Conservation (phyloP, 2,888 invertebrate genomes). For the Cataglyphis altisquamis region DNA sequence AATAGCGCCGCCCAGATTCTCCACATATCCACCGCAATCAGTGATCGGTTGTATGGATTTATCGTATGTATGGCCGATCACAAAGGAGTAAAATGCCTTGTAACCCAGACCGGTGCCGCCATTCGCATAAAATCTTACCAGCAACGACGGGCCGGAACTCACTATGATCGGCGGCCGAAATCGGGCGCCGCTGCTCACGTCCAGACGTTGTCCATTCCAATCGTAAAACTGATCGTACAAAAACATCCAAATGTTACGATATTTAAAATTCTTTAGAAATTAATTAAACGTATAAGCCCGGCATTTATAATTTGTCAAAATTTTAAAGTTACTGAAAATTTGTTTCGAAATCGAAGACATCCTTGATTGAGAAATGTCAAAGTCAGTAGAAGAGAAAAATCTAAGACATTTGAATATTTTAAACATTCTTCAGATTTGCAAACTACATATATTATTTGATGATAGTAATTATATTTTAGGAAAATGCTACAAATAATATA, state of each 20-base stretch:
- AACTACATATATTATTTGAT: not conserved
- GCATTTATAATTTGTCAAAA: not conserved
- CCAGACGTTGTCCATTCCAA: constrained; percentile 89
- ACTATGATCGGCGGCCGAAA: constrained; percentile 91
- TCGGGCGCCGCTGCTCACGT: constrained; percentile 89
- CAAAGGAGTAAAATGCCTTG: constrained; percentile 88
- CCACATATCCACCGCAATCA: constrained; percentile 91
- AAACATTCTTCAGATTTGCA: not conserved
- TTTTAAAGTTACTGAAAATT: not conserved
- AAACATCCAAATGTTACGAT: not conserved
- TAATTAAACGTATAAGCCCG: not conserved
- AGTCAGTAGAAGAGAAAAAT: not conserved
- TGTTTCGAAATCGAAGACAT: not conserved
- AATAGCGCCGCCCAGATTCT: constrained; percentile 91
- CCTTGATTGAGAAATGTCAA: not conserved
- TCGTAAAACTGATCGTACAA: constrained; percentile 88
- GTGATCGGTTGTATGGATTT: constrained; percentile 83
- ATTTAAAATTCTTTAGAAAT: not conserved
- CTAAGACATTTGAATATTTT: not conserved
- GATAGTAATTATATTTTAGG: not conserved
- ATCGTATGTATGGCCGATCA: constrained; percentile 83
- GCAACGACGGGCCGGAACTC: constrained; percentile 89
- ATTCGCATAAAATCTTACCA: constrained; percentile 90
- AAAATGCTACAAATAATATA: not conserved
- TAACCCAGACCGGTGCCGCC: constrained; percentile 90